Evolutionary conservation across 2,797 vertebrate species (phyloP).

Genomic region (Danionella dracula): DNA sequence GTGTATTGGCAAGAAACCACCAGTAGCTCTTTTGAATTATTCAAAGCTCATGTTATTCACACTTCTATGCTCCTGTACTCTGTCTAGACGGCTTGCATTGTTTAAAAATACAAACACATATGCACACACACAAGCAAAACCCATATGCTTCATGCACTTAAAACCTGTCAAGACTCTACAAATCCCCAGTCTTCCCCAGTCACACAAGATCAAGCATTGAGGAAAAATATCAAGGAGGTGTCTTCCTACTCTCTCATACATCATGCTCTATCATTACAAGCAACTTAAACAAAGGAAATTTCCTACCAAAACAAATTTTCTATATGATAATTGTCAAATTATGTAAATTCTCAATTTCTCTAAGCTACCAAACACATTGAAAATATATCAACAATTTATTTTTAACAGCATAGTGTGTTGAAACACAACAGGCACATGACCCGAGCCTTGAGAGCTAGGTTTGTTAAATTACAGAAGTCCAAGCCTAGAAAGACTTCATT

Average conservation of each 20-base stretch:
- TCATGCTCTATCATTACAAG: no score
- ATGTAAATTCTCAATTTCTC: no score
- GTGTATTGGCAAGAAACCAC: neutral
- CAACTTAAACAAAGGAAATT: no score
- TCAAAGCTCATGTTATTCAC: neutral
- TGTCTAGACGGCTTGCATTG: neutral
- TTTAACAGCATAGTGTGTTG: no score
- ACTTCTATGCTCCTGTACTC: neutral
- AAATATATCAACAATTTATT: no score
- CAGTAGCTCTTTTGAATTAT: neutral
- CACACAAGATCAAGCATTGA: neutral
- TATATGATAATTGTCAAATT: no score
- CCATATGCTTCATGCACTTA: neutral
- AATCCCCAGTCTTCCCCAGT: neutral
- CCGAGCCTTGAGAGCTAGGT: no score
- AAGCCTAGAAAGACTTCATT: no score
- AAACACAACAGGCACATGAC: no score
- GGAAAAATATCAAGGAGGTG: neutral
- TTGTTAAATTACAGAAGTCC: no score
- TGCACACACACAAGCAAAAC: neutral
- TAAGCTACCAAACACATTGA: no score
- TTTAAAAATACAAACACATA: neutral
- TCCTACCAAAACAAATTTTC: no score
- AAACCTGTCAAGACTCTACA: neutral
- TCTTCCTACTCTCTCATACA: neutral